Evolutionary conservation across 2,888 invertebrate species (phyloP).

Genomic region (Itoplectis maculator): DNA sequence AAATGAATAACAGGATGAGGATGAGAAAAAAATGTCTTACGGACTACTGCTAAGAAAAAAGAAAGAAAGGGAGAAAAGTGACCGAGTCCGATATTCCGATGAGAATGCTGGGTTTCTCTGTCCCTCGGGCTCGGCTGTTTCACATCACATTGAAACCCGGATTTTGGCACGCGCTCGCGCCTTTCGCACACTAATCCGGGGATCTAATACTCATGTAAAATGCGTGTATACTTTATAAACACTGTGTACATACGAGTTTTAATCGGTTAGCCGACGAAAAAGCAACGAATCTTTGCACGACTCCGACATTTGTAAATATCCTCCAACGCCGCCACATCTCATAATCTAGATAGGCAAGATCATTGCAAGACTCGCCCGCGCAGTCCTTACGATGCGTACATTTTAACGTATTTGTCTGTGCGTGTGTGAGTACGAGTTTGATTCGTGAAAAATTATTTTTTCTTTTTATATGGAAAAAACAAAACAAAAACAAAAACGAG

Average conservation of each 20-base stretch:
- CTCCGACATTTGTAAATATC: conserved; percentile 27
- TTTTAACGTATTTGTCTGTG: conserved; percentile 17
- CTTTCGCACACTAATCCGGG: neutral
- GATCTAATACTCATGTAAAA: conserved; percentile 28
- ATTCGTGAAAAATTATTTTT: neutral
- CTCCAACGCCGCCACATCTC: conserved; percentile 12
- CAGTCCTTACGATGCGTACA: conserved; percentile 1
- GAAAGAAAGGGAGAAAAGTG: neutral
- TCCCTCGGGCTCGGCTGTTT: neutral
- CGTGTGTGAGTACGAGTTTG: conserved; percentile 21
- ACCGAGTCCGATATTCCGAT: neutral
- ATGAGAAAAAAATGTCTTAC: neutral
- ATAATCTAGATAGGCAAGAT: conserved; percentile 6
- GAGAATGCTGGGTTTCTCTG: neutral
- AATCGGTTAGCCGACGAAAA: conserved; percentile 27
- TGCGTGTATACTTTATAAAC: neutral
- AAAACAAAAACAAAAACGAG: neutral
- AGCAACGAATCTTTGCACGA: conserved; percentile 29
- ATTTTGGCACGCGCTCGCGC: neutral
- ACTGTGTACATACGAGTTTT: conserved; percentile 16
- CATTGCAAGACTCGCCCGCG: conserved; percentile 4
- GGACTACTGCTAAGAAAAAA: neutral
- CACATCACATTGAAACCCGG: conserved; percentile 17
- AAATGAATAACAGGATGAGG: neutral
- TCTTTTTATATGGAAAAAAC: neutral